Evolutionary conservation across 2,113 vertebrate genomes (phyloP).

Genomic region (Plestiodon gilberti): DNA sequence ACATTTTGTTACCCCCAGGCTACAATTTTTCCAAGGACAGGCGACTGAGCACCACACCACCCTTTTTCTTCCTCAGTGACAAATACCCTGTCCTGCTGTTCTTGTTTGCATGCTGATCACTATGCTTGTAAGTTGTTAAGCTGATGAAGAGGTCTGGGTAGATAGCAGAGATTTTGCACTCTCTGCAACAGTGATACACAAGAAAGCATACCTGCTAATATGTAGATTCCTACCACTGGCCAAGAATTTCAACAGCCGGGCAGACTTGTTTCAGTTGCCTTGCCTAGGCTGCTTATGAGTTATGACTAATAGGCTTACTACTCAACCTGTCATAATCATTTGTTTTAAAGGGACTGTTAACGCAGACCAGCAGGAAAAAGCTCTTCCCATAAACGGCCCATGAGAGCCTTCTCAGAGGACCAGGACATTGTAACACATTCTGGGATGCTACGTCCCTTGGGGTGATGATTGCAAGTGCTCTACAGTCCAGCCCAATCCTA

Average conservation of each 20-base stretch:
- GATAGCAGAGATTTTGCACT: constrained; percentile 7
- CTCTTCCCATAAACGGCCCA: neutral
- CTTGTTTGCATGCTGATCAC: constrained; percentile 68
- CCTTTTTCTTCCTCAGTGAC: constrained; percentile 57
- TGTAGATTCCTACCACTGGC: neutral
- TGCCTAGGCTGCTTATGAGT: neutral
- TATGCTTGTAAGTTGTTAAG: constrained; percentile 66
- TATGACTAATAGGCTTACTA: neutral
- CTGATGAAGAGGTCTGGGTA: constrained; percentile 63
- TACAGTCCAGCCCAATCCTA: too few relatives aligned
- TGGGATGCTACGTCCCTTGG: neutral
- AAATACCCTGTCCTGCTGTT: constrained; percentile 49
- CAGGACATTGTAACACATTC: too few relatives aligned
- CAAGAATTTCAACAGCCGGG: neutral
- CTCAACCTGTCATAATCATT: neutral
- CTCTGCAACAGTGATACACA: constrained; percentile 17
- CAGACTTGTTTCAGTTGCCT: neutral
- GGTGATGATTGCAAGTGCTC: too few relatives aligned
- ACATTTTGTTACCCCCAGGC: constrained; percentile 67
- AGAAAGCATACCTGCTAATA: neutral
- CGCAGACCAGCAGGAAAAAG: neutral
- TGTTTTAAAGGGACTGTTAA: neutral
- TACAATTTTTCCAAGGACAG: constrained; percentile 77
- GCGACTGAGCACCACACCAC: constrained; percentile 66
- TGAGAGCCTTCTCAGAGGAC: neutral